These are phyloP conservation scores for Ips nitidus DNA, from an alignment of 1,140 invertebrate genomes.

Conservation along the genomic window DNA sequence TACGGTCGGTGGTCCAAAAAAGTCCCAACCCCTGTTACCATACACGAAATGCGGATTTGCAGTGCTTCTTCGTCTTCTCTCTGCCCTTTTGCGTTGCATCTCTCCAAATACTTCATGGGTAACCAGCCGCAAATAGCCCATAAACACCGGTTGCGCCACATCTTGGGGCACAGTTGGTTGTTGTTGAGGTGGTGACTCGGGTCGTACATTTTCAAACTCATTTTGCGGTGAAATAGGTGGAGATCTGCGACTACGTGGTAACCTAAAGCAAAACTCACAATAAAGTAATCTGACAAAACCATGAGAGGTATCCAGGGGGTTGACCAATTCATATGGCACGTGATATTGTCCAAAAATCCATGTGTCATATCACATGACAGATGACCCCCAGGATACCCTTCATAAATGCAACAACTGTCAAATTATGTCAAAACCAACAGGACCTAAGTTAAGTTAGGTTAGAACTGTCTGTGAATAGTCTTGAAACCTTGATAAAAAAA, in stretches of 20 bases:
- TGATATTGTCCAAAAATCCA: too few relatives aligned
- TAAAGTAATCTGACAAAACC: neutral
- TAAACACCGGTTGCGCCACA: conserved; percentile 48
- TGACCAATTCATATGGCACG: too few relatives aligned
- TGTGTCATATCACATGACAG: too few relatives aligned
- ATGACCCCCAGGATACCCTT: too few relatives aligned
- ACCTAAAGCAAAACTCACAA: conserved; percentile 1
- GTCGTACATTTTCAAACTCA: conserved; percentile 40
- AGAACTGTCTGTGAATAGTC: too few relatives aligned
- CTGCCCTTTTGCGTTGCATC: conserved; percentile 56
- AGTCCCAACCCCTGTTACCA: conserved; percentile 50
- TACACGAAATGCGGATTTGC: conserved; percentile 61
- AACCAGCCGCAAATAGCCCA: conserved; percentile 53
- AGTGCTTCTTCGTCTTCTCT: conserved; percentile 58
- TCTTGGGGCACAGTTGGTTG: conserved; percentile 46
- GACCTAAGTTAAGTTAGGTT: too few relatives aligned
- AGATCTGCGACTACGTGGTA: conserved; percentile 34
- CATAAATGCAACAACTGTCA: too few relatives aligned
- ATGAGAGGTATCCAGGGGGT: neutral
- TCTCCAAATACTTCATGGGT: conserved; percentile 53
- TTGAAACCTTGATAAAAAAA: too few relatives aligned
- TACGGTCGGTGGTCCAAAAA: conserved; percentile 22
- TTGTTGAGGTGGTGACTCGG: conserved; percentile 40
- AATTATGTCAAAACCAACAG: too few relatives aligned
- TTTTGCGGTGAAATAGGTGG: conserved; percentile 43